phyloP scores from a whole-genome alignment of 35 echinoderm and acorn worm genomes.

The Ophioderma brevispina region DNA sequence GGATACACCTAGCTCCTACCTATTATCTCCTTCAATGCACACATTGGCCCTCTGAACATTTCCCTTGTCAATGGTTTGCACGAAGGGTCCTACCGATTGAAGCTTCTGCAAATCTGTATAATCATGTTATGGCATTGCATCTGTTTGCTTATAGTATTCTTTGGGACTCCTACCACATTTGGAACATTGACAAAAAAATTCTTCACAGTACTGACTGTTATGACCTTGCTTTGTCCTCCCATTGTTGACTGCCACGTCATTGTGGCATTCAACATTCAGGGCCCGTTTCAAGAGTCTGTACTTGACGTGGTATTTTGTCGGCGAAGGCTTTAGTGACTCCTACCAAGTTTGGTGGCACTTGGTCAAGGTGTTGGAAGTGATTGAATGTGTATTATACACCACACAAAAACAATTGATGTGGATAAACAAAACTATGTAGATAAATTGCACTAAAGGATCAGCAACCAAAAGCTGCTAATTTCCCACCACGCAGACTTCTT shows the following conservation, averaged over 20 bases:
- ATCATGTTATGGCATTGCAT: constrained; percentile 46
- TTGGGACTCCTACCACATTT: constrained; percentile 71
- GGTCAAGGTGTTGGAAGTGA: constrained; percentile 73
- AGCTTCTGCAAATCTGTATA: constrained; percentile 53
- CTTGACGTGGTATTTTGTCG: constrained; percentile 66
- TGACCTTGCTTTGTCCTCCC: constrained; percentile 57
- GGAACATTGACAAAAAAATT: constrained; percentile 22
- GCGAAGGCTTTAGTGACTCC: constrained; percentile 66
- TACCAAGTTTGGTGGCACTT: constrained; percentile 77
- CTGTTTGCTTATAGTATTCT: constrained; percentile 74
- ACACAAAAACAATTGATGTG: background rate
- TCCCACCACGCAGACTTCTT: constrained; percentile 81
- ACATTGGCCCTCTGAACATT: constrained; percentile 75
- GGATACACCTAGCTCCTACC: constrained; percentile 72
- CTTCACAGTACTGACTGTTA: constrained; percentile 83
- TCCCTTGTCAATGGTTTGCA: constrained; percentile 51
- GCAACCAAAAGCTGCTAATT: constrained; percentile 38
- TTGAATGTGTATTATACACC: constrained; percentile 50
- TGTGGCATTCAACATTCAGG: constrained; percentile 69
- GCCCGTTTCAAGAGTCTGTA: constrained; percentile 34
- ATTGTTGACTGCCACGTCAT: constrained; percentile 77
- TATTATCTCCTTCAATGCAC: constrained; percentile 83
- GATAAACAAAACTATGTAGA: background rate
- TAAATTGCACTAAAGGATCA: constrained; percentile 64
- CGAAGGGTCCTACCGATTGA: constrained; percentile 47